Conservation (phyloP, 2,888 invertebrate species). For the Lycophotia porphyrea region DNA sequence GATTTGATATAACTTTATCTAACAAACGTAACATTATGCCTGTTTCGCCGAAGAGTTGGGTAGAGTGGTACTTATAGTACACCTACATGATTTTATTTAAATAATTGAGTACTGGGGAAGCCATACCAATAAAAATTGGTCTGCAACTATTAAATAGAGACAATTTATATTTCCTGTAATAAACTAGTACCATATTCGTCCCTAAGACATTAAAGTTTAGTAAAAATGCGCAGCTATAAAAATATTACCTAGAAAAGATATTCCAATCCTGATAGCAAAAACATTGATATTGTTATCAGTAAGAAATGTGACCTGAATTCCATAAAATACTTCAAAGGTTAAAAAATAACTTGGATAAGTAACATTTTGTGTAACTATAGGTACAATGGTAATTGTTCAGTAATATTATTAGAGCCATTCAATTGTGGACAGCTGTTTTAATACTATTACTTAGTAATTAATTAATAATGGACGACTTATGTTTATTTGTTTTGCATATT, state of each 20-base stretch:
- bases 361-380: constrained; percentile 41
- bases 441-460: constrained; percentile 22
- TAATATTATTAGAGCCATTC: background rate
- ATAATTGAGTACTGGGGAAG: constrained; percentile 15
- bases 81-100: constrained; percentile 3
- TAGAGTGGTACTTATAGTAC: background rate
- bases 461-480: constrained; percentile 17
- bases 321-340: constrained; percentile 15
- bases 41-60: background rate
- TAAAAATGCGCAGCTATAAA: background rate
- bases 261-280: constrained; percentile 28
- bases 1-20: background rate
- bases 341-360: constrained; percentile 22
- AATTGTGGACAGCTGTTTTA: constrained; percentile 46
- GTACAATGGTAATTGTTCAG: constrained; percentile 15
- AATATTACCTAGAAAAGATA: constrained; percentile 11
- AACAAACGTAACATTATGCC: background rate
- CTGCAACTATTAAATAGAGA: constrained; percentile 12
- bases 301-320: constrained; percentile 27
- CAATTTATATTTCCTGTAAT: constrained; percentile 48
- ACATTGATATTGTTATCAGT: constrained; percentile 19
- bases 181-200: constrained; percentile 4
- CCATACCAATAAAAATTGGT: constrained; percentile 18
- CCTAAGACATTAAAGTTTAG: background rate
- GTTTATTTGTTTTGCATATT: constrained; percentile 17